These are phyloP conservation scores for Brachionus asplanchnoidis DNA, from an alignment of 1,140 invertebrate genomes.

Conservation along the genomic window DNA sequence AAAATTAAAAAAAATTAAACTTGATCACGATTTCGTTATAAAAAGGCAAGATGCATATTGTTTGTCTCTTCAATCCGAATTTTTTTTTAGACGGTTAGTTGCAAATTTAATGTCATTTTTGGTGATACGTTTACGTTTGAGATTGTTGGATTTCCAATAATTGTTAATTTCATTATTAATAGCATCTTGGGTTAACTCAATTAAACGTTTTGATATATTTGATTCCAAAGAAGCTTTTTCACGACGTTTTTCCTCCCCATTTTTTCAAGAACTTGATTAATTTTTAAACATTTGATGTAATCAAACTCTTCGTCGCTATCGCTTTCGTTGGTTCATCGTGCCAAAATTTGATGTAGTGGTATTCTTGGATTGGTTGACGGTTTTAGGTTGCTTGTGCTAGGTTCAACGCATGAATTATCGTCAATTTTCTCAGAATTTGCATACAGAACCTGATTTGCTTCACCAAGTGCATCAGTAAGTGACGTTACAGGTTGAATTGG, in stretches of 20 bases:
- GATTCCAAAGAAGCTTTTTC: background rate
- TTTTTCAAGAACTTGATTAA: background rate
- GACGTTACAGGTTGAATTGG: background rate
- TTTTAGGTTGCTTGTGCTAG: background rate
- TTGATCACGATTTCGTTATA: background rate
- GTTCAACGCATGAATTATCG: background rate
- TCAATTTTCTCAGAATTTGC: background rate
- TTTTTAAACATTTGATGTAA: background rate
- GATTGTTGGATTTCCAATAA: background rate
- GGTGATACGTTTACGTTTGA: background rate
- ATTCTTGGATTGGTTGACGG: background rate
- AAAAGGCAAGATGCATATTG: background rate
- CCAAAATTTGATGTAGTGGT: background rate
- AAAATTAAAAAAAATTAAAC: background rate
- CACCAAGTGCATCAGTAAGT: no score
- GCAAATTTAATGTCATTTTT: background rate
- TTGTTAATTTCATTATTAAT: background rate
- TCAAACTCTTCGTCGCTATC: constrained; percentile 11
- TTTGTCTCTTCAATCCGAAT: background rate
- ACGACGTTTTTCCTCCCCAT: background rate
- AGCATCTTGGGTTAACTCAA: no score
- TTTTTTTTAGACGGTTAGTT: constrained; percentile 1
- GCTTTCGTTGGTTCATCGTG: background rate
- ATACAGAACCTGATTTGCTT: background rate
- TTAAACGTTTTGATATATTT: background rate